phyloP scores from a whole-genome alignment of 1,140 invertebrate genomes.

The Campoletis sonorensis region DNA sequence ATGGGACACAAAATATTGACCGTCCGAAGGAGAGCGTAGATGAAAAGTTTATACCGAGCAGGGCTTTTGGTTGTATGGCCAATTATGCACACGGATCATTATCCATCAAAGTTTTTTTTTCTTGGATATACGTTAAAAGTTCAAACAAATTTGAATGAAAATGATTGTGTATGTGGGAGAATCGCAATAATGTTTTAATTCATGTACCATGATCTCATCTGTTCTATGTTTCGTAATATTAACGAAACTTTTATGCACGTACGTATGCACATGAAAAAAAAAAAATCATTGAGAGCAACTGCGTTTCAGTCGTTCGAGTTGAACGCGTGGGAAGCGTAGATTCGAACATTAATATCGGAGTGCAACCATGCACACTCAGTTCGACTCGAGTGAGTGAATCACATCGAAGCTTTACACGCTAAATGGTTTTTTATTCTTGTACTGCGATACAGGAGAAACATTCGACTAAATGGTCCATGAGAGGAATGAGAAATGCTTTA shows the following conservation, averaged over 20 bases:
- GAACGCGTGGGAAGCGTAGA: neutral
- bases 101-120: too few species aligned
- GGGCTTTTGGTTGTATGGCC: too few species aligned
- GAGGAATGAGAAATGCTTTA: neutral
- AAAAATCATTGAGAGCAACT: neutral
- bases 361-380: neutral
- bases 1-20: neutral
- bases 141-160: too few species aligned
- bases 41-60: too few species aligned
- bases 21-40: too few species aligned
- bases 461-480: conserved; percentile 8
- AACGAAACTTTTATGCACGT: neutral
- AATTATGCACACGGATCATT: too few species aligned
- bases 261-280: neutral
- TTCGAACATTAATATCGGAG: neutral
- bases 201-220: too few species aligned
- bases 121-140: too few species aligned
- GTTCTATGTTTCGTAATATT: too few species aligned
- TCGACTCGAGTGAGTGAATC: neutral
- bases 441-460: neutral
- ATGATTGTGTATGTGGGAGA: too few species aligned
- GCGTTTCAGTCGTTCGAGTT: neutral
- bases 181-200: too few species aligned
- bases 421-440: conserved; percentile 9
- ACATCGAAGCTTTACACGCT: neutral